Conservation (phyloP, 1,140 invertebrate species). For the Sitodiplosis mosellana region DNA sequence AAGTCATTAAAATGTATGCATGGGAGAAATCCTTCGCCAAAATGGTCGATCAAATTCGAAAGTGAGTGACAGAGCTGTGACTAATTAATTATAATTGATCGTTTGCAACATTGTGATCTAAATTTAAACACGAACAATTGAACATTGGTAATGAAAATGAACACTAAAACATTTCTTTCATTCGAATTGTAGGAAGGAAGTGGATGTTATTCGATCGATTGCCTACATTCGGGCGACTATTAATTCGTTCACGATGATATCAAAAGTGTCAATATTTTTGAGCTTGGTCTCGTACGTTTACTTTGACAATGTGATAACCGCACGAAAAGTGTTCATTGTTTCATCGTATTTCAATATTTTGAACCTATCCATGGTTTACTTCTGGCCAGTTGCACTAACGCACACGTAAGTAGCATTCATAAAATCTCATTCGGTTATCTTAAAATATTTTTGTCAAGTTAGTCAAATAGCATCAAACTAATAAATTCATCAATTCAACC, state of each 20-base stretch:
- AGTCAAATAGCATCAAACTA: too few species aligned
- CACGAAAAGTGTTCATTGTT: slow-evolving; percentile 57
- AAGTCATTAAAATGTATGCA: slow-evolving; percentile 63
- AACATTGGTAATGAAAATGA: too few species aligned
- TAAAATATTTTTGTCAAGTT: slow-evolving; percentile 30
- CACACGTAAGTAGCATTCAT: slow-evolving; percentile 33
- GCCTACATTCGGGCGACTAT: slow-evolving; percentile 19
- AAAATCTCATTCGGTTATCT: too few species aligned
- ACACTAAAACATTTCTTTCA: slow-evolving; percentile 1
- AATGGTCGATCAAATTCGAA: slow-evolving; percentile 1
- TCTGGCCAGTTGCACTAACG: slow-evolving; percentile 46
- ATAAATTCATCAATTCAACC: too few species aligned
- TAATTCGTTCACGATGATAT: slow-evolving; percentile 36
- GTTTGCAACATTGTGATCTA: neutral
- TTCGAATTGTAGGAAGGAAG: slow-evolving; percentile 33
- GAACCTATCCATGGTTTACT: slow-evolving; percentile 50
- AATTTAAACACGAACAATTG: neutral
- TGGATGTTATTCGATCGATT: slow-evolving; percentile 36
- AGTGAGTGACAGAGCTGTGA: neutral
- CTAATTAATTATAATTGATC: too few species aligned
- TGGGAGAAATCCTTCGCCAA: neutral
- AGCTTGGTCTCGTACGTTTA: slow-evolving; percentile 60
- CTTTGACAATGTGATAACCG: slow-evolving; percentile 41
- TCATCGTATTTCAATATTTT: slow-evolving; percentile 54
- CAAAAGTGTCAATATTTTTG: slow-evolving; percentile 58